Conservation (phyloP, 2,888 invertebrate genomes). For the Adelphocoris suturalis region DNA sequence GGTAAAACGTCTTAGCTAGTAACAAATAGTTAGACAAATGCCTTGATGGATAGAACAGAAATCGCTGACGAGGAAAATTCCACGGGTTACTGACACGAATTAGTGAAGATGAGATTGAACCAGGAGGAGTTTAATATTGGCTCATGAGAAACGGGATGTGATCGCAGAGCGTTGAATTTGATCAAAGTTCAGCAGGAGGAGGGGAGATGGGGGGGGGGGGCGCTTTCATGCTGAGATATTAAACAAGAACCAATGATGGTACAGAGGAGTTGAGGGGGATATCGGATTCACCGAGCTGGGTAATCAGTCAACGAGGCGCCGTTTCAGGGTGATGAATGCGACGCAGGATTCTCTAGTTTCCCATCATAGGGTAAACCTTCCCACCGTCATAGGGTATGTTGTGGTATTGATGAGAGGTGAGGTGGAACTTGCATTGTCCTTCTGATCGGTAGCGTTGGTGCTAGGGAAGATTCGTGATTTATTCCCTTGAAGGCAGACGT, state of each 20-base stretch:
- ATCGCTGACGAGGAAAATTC: neutral
- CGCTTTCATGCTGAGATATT: neutral
- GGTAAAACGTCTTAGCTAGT: too few species aligned
- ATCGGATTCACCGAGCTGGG: conserved; percentile 26
- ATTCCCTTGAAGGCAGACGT: too few species aligned
- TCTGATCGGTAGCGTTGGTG: too few species aligned
- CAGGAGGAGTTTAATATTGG: conserved; percentile 1
- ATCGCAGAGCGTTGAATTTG: neutral
- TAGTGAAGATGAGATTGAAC: neutral
- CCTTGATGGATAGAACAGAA: neutral
- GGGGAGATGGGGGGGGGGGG: neutral
- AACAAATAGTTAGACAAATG: too few species aligned
- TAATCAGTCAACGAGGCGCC: conserved; percentile 26
- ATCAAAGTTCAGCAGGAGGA: neutral
- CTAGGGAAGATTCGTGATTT: too few species aligned
- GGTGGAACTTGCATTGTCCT: too few species aligned
- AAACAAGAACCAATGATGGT: neutral
- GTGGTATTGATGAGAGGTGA: neutral
- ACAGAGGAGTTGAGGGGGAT: neutral
- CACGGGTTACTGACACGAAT: neutral
- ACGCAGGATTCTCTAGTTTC: neutral
- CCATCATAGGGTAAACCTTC: neutral
- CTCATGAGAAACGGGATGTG: neutral
- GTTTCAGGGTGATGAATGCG: neutral
- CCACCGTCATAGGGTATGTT: neutral